Evolutionary conservation across 2,888 invertebrate genomes (phyloP).

Genomic region (Baccha elongata): DNA sequence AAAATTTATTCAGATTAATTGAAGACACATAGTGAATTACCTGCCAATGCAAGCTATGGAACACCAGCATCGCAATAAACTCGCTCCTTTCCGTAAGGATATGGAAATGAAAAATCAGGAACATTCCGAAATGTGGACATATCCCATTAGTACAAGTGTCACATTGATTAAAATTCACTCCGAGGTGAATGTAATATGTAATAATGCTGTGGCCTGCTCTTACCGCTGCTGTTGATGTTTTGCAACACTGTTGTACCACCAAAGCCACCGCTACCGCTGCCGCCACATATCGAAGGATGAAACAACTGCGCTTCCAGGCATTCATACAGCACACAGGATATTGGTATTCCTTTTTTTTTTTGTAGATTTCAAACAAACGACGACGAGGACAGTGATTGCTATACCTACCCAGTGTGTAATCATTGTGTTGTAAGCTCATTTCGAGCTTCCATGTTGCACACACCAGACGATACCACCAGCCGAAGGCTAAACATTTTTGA

Average conservation of each 20-base stretch:
- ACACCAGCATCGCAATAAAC: conserved; percentile 36
- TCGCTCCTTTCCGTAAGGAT: not conserved
- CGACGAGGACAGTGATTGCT: conserved; percentile 31
- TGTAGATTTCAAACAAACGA: conserved; percentile 19
- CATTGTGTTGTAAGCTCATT: conserved; percentile 52
- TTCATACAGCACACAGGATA: conserved; percentile 35
- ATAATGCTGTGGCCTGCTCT: conserved; percentile 9
- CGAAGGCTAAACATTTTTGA: conserved; percentile 46
- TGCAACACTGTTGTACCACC: not conserved
- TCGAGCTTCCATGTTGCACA: conserved; percentile 26
- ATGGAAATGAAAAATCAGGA: conserved; percentile 53
- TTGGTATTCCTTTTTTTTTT: conserved; percentile 37
- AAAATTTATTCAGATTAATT: conserved; percentile 68
- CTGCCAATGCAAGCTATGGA: conserved; percentile 46
- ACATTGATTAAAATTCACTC: conserved; percentile 70
- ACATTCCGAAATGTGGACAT: conserved; percentile 68
- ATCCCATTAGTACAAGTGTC: conserved; percentile 71
- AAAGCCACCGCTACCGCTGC: not conserved
- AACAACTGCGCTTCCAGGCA: conserved; percentile 1
- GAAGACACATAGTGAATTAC: conserved; percentile 62
- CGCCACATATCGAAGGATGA: conserved; percentile 12
- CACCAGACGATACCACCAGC: conserved; percentile 9
- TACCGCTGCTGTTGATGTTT: not conserved
- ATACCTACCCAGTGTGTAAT: conserved; percentile 13
- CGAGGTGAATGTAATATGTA: conserved; percentile 41